A percentile compares a stretch with the other conserved stretches of the same genome.
phyloP scores from a whole-genome alignment of 2,113 vertebrate species.

The Carassius auratus region DNA sequence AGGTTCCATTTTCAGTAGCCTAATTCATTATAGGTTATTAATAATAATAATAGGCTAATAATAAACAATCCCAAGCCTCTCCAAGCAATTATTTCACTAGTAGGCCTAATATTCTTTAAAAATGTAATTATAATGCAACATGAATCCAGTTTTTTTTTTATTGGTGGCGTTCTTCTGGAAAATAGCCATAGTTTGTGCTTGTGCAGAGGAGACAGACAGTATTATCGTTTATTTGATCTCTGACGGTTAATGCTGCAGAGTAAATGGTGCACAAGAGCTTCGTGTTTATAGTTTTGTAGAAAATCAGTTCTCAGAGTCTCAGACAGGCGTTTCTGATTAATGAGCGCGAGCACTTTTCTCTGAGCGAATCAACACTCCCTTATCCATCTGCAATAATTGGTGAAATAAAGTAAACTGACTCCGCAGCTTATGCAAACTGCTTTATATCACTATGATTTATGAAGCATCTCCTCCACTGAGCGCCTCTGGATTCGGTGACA shows the following conservation, averaged over 20 bases:
- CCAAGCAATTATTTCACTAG: background rate
- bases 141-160: background rate
- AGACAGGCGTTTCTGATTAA: conserved; percentile 88
- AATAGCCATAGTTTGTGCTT: conserved; percentile 82
- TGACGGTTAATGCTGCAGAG: conserved; percentile 88
- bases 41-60: no score
- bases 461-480: conserved; percentile 27
- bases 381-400: conserved; percentile 88
- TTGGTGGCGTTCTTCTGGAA: background rate
- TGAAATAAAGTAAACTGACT: conserved; percentile 94
- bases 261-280: conserved; percentile 88
- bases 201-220: conserved; percentile 95
- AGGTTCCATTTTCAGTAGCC: no score
- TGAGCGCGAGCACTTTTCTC: conserved; percentile 90
- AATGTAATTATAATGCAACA: background rate
- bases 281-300: conserved; percentile 97
- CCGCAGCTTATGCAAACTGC: conserved; percentile 78
- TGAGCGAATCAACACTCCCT: conserved; percentile 89
- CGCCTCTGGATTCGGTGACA: background rate
- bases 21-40: background rate
- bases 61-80: background rate
- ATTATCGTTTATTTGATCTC: conserved; percentile 98
- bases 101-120: background rate
- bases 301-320: conserved; percentile 85
- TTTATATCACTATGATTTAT: conserved; percentile 85